These are phyloP conservation scores for Torymus auratus DNA, from an alignment of 2,888 invertebrate species.

Conservation along the genomic window DNA sequence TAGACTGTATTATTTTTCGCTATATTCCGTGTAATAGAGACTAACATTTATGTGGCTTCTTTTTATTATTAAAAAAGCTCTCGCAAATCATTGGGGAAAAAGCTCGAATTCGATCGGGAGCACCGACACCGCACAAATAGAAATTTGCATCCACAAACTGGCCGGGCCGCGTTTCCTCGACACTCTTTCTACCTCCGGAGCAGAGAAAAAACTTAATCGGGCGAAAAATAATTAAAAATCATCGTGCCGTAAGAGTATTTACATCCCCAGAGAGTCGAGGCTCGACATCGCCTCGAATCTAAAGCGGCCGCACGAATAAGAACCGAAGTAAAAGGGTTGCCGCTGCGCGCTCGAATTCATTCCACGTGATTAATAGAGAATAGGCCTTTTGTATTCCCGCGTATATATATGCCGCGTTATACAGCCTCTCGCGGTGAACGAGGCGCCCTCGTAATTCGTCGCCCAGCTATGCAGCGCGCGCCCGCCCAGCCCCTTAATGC, in stretches of 20 bases:
- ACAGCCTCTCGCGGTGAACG: neutral
- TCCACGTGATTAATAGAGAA: slow-evolving; percentile 57
- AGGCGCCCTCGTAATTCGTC: slow-evolving; percentile 37
- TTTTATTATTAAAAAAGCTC: no score
- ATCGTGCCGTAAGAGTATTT: slow-evolving; percentile 19
- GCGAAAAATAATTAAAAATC: slow-evolving; percentile 33
- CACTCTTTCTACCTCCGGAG: no score
- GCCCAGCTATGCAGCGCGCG: slow-evolving; percentile 25
- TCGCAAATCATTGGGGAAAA: no score
- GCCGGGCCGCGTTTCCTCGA: no score
- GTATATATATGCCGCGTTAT: neutral
- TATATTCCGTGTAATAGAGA: no score
- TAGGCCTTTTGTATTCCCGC: slow-evolving; percentile 51
- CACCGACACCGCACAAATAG: no score
- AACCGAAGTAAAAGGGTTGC: slow-evolving; percentile 30
- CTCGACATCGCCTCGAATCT: slow-evolving; percentile 14
- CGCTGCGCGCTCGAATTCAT: slow-evolving; percentile 41
- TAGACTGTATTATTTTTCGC: no score
- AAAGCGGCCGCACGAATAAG: slow-evolving; percentile 4
- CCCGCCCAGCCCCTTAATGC: slow-evolving; percentile 30
- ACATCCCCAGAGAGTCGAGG: slow-evolving; percentile 18
- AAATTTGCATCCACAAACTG: no score
- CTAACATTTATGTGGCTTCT: no score
- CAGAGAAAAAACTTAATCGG: neutral
- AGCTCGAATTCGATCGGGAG: no score